phyloP scores from a whole-genome alignment of 2,797 vertebrate genomes.

The Oreochromis grahami region DNA sequence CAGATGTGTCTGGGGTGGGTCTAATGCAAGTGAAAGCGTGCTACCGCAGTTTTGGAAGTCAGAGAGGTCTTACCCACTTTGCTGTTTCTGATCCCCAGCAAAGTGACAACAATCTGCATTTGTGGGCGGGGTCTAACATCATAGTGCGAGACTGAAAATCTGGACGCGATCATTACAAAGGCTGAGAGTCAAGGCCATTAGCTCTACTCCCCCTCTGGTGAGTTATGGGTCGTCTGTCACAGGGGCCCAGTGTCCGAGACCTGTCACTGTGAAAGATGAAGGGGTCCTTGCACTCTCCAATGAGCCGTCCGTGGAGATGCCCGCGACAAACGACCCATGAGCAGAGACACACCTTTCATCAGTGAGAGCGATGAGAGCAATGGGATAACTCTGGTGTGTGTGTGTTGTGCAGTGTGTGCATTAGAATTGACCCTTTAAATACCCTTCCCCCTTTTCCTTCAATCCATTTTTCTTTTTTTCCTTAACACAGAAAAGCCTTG shows the following conservation, averaged over 20 bases:
- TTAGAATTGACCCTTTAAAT: conserved; percentile 52
- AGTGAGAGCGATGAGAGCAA: conserved; percentile 66
- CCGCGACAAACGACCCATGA: conserved; percentile 67
- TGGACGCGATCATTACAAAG: conserved; percentile 64
- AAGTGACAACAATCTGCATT: conserved; percentile 11
- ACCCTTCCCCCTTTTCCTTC: conserved; percentile 31
- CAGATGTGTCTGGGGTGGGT: neutral
- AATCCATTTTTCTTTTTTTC: conserved; percentile 18
- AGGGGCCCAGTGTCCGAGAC: conserved; percentile 66
- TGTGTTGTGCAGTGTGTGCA: conserved; percentile 4
- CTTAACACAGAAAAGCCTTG: conserved; percentile 9
- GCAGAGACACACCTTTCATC: conserved; percentile 72
- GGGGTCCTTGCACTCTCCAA: conserved; percentile 73
- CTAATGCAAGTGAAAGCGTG: no score
- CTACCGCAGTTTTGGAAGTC: neutral
- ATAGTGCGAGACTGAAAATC: conserved; percentile 41
- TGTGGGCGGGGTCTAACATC: conserved; percentile 21
- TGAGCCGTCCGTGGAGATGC: conserved; percentile 74
- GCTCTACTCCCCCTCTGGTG: conserved; percentile 45
- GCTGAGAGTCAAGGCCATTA: conserved; percentile 72
- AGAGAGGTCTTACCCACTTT: neutral
- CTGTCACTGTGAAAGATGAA: conserved; percentile 75
- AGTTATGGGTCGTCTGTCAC: conserved; percentile 76
- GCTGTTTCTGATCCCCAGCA: neutral
- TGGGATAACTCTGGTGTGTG: conserved; percentile 18